Conservation (phyloP, 2,797 vertebrate genomes). For the Mus spretus region DNA sequence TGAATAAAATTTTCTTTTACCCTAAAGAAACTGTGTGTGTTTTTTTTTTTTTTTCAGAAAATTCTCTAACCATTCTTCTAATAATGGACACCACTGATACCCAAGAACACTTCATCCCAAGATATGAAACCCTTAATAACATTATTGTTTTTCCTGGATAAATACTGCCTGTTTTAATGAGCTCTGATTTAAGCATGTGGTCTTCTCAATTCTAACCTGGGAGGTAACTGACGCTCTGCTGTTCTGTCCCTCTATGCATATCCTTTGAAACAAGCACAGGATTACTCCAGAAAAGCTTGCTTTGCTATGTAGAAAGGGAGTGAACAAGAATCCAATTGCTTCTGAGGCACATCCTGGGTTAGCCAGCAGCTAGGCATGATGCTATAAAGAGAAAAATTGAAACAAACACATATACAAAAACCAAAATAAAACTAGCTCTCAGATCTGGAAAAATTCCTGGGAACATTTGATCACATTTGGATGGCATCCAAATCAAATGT, state of each 20-base stretch:
- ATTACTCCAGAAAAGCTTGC: background rate
- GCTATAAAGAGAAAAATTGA: background rate
- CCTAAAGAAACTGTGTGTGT: background rate
- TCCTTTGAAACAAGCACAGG: background rate
- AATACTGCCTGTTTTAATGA: background rate
- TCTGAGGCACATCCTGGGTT: background rate
- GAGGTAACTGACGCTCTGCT: background rate
- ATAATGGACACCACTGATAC: background rate
- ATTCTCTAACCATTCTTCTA: background rate
- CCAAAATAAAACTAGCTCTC: background rate
- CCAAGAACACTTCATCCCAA: background rate
- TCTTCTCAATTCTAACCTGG: background rate
- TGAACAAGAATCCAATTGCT: background rate
- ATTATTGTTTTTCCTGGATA: background rate
- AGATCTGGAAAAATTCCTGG: background rate
- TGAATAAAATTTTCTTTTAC: slow-evolving; percentile 9
- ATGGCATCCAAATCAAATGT: background rate
- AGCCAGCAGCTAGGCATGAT: background rate
- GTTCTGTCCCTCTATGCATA: background rate
- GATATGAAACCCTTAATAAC: background rate
- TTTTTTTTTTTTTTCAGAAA: background rate
- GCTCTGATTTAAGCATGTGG: background rate
- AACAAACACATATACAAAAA: background rate
- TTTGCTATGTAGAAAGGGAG: background rate
- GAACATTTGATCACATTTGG: slow-evolving; percentile 1